Evolutionary conservation across 2,888 invertebrate species (phyloP), one percentile per base, ranked within the genome.

Genomic region (Hyppa rectilinea): DNA sequence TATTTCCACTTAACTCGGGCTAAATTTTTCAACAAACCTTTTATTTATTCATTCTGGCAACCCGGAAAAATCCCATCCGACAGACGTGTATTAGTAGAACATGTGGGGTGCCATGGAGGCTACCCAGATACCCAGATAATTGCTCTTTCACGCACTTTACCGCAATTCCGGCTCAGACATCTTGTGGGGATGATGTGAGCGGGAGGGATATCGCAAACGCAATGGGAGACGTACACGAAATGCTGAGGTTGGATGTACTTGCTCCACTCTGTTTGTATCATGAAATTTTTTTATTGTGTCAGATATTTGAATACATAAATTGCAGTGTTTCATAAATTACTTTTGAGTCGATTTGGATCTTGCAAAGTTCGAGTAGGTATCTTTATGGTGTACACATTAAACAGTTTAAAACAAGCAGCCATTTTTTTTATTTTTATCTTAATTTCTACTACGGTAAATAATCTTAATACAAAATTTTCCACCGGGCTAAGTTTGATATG

Each of bases 81-180:
- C 49, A 62, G 38, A 47, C 78, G 31, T 71, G 62, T 63, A 61
- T 64, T 75, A 68, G 34, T 45, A 6, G 60, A 64, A 23, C 60
- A 63, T 64, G 81, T 62, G 67, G 72, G 72, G 49, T 50, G 45
- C 81, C 63, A 12, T 56, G 36, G 71, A 47, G 70, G 63, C 56
- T 56, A 53, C 38, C 60, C 52, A 40, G 63, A 64, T 81, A 71
- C 58, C 58, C 66, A 55, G 53, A 72, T 82, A 82, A 84, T 81
- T 82, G 75, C 71, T 71, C 73, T 75, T 81, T 69, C 69, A 71
- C 75, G 75, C 75, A 73, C 53, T 71, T 61, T 52, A 31, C 70
- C 78, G 67, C 68, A 81, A 64, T 78, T 81, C 84, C 82, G 82
- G 79, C 23, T 49, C 67, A 69, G 63, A 68, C 64, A 75, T 74